Evolutionary conservation across 2,113 vertebrate species (phyloP).

Genomic region (Vanacampus margaritifer): DNA sequence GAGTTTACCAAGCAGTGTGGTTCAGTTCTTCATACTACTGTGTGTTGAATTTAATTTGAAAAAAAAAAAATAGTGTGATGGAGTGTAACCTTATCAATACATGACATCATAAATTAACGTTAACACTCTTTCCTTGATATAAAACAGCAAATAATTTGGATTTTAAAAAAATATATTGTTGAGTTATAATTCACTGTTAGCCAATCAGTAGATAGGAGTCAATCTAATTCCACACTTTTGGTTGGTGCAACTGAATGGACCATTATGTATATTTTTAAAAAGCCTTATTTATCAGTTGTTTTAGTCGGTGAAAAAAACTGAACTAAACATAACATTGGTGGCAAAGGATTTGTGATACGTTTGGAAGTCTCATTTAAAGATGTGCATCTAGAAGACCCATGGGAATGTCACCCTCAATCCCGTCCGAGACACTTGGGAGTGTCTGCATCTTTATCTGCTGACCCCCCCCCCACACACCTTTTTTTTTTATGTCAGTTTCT

Average conservation of each 20-base stretch:
- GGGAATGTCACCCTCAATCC: conserved; percentile 1
- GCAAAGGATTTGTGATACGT: background rate
- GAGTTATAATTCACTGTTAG: background rate
- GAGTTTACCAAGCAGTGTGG: too few relatives aligned
- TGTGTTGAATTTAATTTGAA: too few relatives aligned
- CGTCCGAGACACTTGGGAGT: conserved; percentile 40
- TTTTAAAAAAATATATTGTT: background rate
- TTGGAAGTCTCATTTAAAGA: background rate
- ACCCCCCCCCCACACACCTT: too few relatives aligned
- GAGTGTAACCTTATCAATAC: too few relatives aligned
- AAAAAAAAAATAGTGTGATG: too few relatives aligned
- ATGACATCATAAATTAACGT: too few relatives aligned
- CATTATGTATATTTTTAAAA: background rate
- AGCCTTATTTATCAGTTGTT: background rate
- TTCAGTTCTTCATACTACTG: too few relatives aligned
- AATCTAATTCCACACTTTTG: background rate
- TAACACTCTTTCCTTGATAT: too few relatives aligned
- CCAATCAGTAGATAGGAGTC: background rate
- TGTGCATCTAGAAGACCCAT: background rate
- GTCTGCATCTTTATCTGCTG: conserved; percentile 67
- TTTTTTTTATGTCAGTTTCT: conserved; percentile 68
- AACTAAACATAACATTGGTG: background rate
- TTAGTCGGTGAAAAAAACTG: background rate
- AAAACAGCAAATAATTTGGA: background rate
- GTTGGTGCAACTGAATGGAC: background rate